Evolutionary conservation across 2,888 invertebrate species (phyloP), one percentile per base, ranked within the genome.

Genomic region (Callimorpha dominula): DNA sequence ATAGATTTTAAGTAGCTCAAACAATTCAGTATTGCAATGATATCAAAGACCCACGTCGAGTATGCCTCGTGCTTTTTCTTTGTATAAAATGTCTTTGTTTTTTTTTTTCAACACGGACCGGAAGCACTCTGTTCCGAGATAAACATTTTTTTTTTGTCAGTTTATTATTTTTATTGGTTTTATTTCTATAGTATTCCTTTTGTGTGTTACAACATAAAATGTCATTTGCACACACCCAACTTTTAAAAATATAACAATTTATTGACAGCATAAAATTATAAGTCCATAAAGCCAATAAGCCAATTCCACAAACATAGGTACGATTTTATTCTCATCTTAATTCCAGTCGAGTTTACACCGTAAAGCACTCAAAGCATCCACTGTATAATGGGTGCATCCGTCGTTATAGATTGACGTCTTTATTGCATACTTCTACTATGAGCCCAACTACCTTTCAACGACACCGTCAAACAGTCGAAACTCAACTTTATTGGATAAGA

Each of bases 401-500:
- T 89, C 89, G 87, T 88, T 90, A 89, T 85, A 83, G 89, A 90
- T 90, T 91, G 92, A 91, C 88, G 89, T 89, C 89, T 91, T 90
- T 91, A 92, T 89, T 89, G 91, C 91, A 90, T 89, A 89, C 89
- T 89, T 88, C 87, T 88, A 84, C 85, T 81, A 80, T 75, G 49
- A 46, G 52, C 78, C 85, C 83, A 82, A 83, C 84, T 84, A 84
- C 82, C 83, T 86, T 85, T 85, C 81, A 83, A 72, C 80, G 76
- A 74, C 65, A 77, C 65, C 62, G 40, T 50, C 20, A 11, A 14
- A 8, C 72, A 73, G 20, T 1, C 50, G 15, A 82, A 66, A 60
- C 60, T 68, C 65, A 70, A 81, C 83, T 57, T 74, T 84, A 75
- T 68, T 11, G 15, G 6, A 0, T 8, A 1, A n/a, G 1, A 20